Base-by-base conservation (phyloP, 2,888 invertebrate genomes). In the Metalampra italica region DNA sequence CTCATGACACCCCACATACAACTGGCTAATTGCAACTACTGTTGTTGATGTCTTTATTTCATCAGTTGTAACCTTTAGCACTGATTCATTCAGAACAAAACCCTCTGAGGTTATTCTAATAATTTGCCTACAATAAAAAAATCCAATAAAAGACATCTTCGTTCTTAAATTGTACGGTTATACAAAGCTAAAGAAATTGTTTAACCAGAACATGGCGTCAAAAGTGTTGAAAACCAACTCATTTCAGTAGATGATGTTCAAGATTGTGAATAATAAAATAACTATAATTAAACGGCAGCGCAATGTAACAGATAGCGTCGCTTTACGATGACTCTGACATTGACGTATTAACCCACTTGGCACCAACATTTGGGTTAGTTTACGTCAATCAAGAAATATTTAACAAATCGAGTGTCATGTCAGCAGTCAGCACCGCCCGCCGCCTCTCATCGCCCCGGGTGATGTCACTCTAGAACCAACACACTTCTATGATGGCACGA, bases 281-380 rank as follows among this genome's bases (percentile, higher is more conserved):
- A 65, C 63, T 66, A 68, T 71, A 72, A 77, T 71, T 73, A 75
- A 66, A 64, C 55, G 54, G 51, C 55, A 54, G 50, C 56, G 57
- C 55, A 59, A 57, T 61, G 63, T 54, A 61, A 57, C 56, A 59
- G 54, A 58, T 45, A 62, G 51, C 56, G 63, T 65, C 62, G 66
- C 63, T 78, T 79, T 81, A 84, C 75, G 78, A 77, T 76, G 68
- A 71, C 66, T 69, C 68, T 80, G 84, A 82, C 86, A 87, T 86
- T 86, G 85, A 77, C 80, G 79, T 68, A 80, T 71, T 84, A 79
- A 85, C 84, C 82, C 69, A 86, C 72, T 86, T 85, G 83, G 84
- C 83, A 78, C 66, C 67, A 62, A 58, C 61, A 60, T 57, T 60
- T 66, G 62, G 66, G 66, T 66, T 67, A 65, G 70, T 80, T 76